Base-by-base conservation (phyloP, 2,888 invertebrate species). In the Plusia festucae region DNA sequence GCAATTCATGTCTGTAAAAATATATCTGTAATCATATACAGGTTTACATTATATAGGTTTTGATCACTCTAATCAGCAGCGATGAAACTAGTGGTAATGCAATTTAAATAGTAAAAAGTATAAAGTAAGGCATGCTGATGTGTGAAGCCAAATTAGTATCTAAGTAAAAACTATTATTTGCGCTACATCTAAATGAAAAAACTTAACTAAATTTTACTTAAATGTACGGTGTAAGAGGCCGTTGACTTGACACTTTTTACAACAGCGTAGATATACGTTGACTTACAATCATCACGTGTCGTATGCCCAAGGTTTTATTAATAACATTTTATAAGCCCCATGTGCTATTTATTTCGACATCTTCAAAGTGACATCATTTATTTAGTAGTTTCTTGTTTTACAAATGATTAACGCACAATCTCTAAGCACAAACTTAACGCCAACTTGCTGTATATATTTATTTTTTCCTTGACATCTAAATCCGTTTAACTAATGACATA, bases 401-500 rank as follows among this genome's bases (percentile, higher is more conserved):
- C 56, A 8, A 18, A 46, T 73, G 59, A 68, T 70, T 70, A 65
- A 74, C 65, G 65, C 53, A 58, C 30, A 66, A 72, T 67, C 53
- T 59, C 53, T 40, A 54, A 58, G 60, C 24, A 11, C 65, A 63
- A 60, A 44, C 66, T 57, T 61, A 54, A 58, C 55, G 49, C 51
- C 7, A 67, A 60, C 22, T 52, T 55, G 53, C 32, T 52, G 51
- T 67, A 72, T 60, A 63, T 70, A 56, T 65, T 78, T 53, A 65
- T 65, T 53, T 56, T 70, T 65, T 62, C 70, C 78, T 78, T 78
- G 78, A 78, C 62, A 70, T 62, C 54, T 5, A 40, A 73, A 73
- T 78, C 67, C 60, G 60, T 65, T 70, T 67, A 63, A 53, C 30
- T 60, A 66, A 76, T 78, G 69, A 73, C 68, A 73, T 71, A 78